These are phyloP conservation scores for Campylorhamphus procurvoides DNA, from an alignment of 2,113 vertebrate genomes.

Conservation along the genomic window DNA sequence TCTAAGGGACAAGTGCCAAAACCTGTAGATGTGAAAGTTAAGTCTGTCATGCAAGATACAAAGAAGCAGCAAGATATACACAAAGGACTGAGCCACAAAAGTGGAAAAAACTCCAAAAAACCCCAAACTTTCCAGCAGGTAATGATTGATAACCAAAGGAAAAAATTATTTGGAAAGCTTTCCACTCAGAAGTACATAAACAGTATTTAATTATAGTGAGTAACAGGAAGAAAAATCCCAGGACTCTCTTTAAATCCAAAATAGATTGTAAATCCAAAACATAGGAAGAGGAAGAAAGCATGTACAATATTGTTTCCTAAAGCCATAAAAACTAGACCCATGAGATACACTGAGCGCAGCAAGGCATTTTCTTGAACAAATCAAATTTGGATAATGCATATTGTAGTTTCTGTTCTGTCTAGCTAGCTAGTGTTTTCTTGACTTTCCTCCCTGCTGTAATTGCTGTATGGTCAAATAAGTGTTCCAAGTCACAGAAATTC, in stretches of 20 bases:
- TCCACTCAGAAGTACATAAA: neutral
- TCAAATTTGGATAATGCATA: neutral
- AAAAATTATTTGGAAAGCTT: neutral
- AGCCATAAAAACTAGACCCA: slow-evolving; percentile 32
- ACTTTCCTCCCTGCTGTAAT: neutral
- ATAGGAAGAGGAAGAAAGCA: slow-evolving; percentile 40
- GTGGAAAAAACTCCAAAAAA: neutral
- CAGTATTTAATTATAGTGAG: slow-evolving; percentile 14
- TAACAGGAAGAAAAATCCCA: slow-evolving; percentile 60
- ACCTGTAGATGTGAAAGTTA: neutral
- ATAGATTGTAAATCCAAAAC: slow-evolving; percentile 19
- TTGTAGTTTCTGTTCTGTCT: neutral
- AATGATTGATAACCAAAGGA: neutral
- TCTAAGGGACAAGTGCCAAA: neutral
- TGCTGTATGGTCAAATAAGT: neutral
- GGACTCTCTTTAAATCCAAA: slow-evolving; percentile 35
- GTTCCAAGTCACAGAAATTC: neutral
- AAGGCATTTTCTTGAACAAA: neutral
- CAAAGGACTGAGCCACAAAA: neutral
- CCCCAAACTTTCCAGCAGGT: neutral
- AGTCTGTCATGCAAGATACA: neutral
- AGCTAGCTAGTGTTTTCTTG: neutral
- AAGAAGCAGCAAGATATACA: neutral
- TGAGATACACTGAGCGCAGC: neutral
- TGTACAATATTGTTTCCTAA: slow-evolving; percentile 51